Evolutionary conservation across 2,113 vertebrate species (phyloP).

Genomic region (Xiphophorus maculatus): DNA sequence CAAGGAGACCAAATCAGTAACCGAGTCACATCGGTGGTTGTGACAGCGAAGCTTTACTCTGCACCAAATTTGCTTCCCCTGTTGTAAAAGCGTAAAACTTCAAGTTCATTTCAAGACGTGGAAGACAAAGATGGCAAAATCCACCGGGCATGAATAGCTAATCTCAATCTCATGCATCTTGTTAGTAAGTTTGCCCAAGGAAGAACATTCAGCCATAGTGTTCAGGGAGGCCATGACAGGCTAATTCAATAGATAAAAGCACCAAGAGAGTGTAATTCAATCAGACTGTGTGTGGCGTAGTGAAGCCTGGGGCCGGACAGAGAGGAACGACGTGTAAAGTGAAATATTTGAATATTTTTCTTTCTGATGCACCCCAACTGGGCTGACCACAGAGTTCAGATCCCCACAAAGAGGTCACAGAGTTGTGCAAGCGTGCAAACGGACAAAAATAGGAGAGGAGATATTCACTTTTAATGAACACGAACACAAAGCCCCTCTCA

Average conservation of each 20-base stretch:
- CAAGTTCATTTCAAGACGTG: background rate
- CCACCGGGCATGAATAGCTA: slow-evolving; percentile 32
- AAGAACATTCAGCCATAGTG: slow-evolving; percentile 28
- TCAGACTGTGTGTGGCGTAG: slow-evolving; percentile 51
- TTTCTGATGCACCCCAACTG: too few species aligned
- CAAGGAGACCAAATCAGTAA: background rate
- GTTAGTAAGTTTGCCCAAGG: slow-evolving; percentile 40
- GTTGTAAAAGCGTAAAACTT: background rate
- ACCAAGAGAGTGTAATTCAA: slow-evolving; percentile 50
- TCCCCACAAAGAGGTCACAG: slow-evolving; percentile 12
- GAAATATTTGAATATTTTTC: slow-evolving; percentile 11
- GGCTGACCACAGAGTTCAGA: background rate
- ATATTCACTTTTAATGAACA: slow-evolving; percentile 27
- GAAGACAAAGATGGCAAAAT: slow-evolving; percentile 34
- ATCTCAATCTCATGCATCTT: slow-evolving; percentile 29
- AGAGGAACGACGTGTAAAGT: slow-evolving; percentile 28
- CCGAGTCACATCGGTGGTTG: background rate
- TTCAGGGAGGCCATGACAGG: slow-evolving; percentile 34
- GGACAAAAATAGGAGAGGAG: slow-evolving; percentile 30
- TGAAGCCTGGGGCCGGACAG: slow-evolving; percentile 36
- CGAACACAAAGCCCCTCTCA: background rate
- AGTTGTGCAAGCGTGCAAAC: background rate
- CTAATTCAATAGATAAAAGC: slow-evolving; percentile 55
- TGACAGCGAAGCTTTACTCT: background rate
- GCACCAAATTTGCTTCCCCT: background rate